Base-by-base conservation (phyloP, 2,888 invertebrate species). In the Standfussiana lucernea region DNA sequence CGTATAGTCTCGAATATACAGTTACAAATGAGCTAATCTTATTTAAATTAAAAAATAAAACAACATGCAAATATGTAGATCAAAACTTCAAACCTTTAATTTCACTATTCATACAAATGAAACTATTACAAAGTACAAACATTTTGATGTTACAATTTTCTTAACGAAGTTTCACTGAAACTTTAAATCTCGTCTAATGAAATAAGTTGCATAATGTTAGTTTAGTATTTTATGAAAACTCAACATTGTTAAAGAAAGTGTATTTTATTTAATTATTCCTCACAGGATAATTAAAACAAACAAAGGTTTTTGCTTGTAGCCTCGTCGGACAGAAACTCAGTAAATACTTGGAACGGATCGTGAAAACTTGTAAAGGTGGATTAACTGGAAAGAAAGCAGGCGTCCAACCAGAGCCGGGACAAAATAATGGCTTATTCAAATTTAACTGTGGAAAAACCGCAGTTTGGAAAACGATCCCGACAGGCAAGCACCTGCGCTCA, bases 341-440 rank as follows among this genome's bases (percentile, higher is more conserved):
- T 87, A 87, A 85, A 85, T 80, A 85, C 78, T 67, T 72, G 78
- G 85, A 90, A 88, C 76, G 85, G 86, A 82, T 87, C 84, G 82
- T 75, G 82, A 86, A 89, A 89, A 89, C 89, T 91, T 90, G 90
- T 91, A 90, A 88, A 89, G 80, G 88, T 88, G 89, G 90, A 89
- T 91, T 92, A 90, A 89, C 88, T 83, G 84, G 84, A 84, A 85
- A 89, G 88, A 86, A 86, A 86, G 80, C 86, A 77, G 77, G 74
- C 89, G 90, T 86, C 87, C 89, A 91, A 91, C 91, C 92, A 89
- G 88, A 88, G 85, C 82, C 78, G 87, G 85, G 85, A 89, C 85
- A 87, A 90, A 92, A 93, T 95, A 95, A 95, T 95, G 93, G 93
- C 91, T 94, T 95, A 96, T 96, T 96, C 94, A 96, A 95, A 96